Evolutionary conservation across 2,888 invertebrate species (phyloP).

Genomic region (Scaptodrosophila latifasciaeformis): DNA sequence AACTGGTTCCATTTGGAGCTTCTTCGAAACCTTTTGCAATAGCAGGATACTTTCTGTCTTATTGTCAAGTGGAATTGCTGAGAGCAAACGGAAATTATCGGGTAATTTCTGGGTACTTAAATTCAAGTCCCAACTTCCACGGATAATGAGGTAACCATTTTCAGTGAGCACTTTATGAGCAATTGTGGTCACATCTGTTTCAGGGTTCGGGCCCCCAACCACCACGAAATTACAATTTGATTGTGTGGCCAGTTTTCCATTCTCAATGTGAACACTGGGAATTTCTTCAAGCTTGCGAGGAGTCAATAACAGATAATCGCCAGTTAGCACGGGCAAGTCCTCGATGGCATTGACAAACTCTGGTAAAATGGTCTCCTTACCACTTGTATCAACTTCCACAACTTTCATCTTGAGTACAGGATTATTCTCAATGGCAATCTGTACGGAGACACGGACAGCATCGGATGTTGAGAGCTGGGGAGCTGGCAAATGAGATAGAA

Average conservation of each 20-base stretch:
- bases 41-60: conserved; percentile 69
- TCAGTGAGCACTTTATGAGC: conserved; percentile 77
- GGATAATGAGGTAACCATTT: conserved; percentile 79
- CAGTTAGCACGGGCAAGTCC: conserved; percentile 82
- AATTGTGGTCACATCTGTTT: conserved; percentile 72
- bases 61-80: conserved; percentile 60
- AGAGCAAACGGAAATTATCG: conserved; percentile 56
- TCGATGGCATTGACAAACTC: conserved; percentile 79
- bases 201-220: conserved; percentile 47
- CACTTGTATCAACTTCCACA: conserved; percentile 78
- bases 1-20: conserved; percentile 39
- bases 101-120: conserved; percentile 67
- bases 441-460: conserved; percentile 79
- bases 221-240: conserved; percentile 70
- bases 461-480: conserved; percentile 71
- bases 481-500: conserved; percentile 79
- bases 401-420: conserved; percentile 79
- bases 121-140: conserved; percentile 78
- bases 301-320: conserved; percentile 79
- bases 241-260: conserved; percentile 77
- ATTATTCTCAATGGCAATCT: conserved; percentile 84
- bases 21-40: conserved; percentile 58
- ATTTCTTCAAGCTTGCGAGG: conserved; percentile 67
- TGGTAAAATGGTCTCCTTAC: conserved; percentile 77
- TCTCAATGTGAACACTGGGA: conserved; percentile 78